Evolutionary conservation across 2,888 invertebrate species (phyloP).

Genomic region (Steinernema carpocapsae): DNA sequence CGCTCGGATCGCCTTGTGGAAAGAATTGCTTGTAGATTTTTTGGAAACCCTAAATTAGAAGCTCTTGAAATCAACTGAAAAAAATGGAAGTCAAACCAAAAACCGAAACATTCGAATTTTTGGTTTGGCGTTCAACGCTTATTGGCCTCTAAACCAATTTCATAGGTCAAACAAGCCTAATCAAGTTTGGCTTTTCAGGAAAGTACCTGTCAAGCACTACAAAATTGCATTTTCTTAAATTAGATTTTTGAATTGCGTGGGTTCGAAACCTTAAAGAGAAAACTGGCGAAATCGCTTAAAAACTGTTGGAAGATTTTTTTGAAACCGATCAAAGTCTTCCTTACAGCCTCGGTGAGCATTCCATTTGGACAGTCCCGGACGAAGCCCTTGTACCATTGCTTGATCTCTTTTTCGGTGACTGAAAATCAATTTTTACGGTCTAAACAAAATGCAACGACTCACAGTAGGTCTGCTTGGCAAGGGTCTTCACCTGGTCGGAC

Average conservation of each 20-base stretch:
- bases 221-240: too few relatives aligned
- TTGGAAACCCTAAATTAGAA: conserved; percentile 96
- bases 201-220: too few relatives aligned
- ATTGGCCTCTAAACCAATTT: too few relatives aligned
- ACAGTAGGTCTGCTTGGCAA: conserved; percentile 92
- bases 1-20: conserved; percentile 97
- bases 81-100: too few relatives aligned
- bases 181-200: too few relatives aligned
- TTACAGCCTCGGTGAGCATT: conserved; percentile 89
- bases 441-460: conserved; percentile 71
- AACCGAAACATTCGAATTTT: too few relatives aligned
- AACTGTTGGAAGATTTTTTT: conserved; percentile 99
- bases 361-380: conserved; percentile 95
- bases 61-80: too few relatives aligned
- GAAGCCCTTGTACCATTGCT: conserved; percentile 76
- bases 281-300: conserved; percentile 95
- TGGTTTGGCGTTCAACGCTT: too few relatives aligned
- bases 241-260: too few relatives aligned
- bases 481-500: conserved; percentile 89
- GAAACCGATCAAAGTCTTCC: conserved; percentile 77
- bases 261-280: too few relatives aligned
- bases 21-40: conserved; percentile 99
- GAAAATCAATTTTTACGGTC: conserved; percentile 45
- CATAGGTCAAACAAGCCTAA: too few relatives aligned
- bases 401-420: conserved; percentile 72